These are phyloP conservation scores for Drosophila nigrodunni DNA, from an alignment of 1,140 invertebrate species.

Conservation along the genomic window DNA sequence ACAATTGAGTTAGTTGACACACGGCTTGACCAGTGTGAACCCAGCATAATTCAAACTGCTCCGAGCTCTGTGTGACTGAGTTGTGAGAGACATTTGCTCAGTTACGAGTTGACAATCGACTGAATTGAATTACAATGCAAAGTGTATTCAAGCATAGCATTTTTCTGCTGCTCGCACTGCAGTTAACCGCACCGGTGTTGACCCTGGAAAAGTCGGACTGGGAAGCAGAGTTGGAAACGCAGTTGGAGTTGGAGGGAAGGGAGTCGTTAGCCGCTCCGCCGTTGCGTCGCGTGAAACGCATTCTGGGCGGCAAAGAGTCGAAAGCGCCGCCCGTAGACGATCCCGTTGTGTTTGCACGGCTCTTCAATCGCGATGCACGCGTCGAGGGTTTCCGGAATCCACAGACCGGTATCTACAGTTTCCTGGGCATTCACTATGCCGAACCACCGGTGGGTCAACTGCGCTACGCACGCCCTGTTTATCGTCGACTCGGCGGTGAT, in stretches of 20 bases:
- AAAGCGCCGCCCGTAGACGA: constrained; percentile 86
- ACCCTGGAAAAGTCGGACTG: constrained; percentile 41
- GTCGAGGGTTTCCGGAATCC: constrained; percentile 85
- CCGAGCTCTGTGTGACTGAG: constrained; percentile 14
- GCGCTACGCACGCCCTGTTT: constrained; percentile 87
- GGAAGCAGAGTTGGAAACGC: too few species aligned
- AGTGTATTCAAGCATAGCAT: constrained; percentile 55
- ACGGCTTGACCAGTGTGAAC: not conserved
- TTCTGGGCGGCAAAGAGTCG: constrained; percentile 86
- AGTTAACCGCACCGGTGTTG: constrained; percentile 20
- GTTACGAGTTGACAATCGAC: constrained; percentile 66
- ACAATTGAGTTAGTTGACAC: too few species aligned
- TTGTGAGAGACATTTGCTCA: constrained; percentile 33
- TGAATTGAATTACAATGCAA: constrained; percentile 60
- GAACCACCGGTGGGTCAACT: constrained; percentile 87
- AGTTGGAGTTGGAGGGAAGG: not conserved
- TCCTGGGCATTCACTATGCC: constrained; percentile 90
- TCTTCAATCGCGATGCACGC: constrained; percentile 86
- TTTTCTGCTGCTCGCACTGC: constrained; percentile 3
- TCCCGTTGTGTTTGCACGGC: constrained; percentile 86
- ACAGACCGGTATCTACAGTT: constrained; percentile 86
- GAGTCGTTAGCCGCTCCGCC: constrained; percentile 42
- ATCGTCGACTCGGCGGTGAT: constrained; percentile 85
- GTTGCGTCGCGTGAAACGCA: constrained; percentile 85
- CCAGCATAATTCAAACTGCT: not conserved